Evolutionary conservation across 2,113 vertebrate genomes (phyloP), one percentile per base, ranked within the genome.

Genomic region (Petromus typicus): DNA sequence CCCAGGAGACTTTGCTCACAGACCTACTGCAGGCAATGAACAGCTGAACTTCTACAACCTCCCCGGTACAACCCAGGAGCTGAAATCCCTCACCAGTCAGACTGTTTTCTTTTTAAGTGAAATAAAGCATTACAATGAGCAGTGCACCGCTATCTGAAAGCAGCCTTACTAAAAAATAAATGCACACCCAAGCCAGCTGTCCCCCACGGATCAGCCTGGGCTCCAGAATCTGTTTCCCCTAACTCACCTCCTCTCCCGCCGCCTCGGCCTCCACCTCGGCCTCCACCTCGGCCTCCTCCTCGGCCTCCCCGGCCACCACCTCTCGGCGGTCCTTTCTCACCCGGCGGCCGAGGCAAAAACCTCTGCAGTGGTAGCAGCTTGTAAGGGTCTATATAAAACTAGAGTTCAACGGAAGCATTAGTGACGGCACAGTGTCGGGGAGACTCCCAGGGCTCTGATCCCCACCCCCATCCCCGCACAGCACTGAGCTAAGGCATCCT

Each of bases 321-420:
- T 97, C 99, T 98, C 0, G 99, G 98, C 5, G 99, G 98, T 12
- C 99, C 99, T 97, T 99, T 99, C 98, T 99, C 99, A 93, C 99
- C 99, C 1, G 99, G 99, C 0, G 99, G 99, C 67, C 99, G 98
- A 51, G 99, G 99, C 57, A 99, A 98, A 98, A 99, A 99, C 51
- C 99, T 98, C 96, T 99, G 99, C 93, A 99, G 98, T 0, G 99
- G 99, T 0, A 99, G 98, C 59, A 99, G 98, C 97, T 99, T 99
- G 97, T 99, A 99, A 20, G 99, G 99, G 95, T 99, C 99, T 83
- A 99, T 99, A 89, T 99, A 99, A 97, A 99, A 99, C 99, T 99
- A 95, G 95, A 76, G 16, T 95, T 71, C 34, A 97, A 37, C 0
- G 91, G 57, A 37, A 86, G 80, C 40, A 37, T 95, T 8, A 91